Percentiles rank a stretch among this genome's conserved stretches.
These are phyloP conservation scores for Campodea augens DNA, from an alignment of 1,140 invertebrate genomes.

Conservation along the genomic window DNA sequence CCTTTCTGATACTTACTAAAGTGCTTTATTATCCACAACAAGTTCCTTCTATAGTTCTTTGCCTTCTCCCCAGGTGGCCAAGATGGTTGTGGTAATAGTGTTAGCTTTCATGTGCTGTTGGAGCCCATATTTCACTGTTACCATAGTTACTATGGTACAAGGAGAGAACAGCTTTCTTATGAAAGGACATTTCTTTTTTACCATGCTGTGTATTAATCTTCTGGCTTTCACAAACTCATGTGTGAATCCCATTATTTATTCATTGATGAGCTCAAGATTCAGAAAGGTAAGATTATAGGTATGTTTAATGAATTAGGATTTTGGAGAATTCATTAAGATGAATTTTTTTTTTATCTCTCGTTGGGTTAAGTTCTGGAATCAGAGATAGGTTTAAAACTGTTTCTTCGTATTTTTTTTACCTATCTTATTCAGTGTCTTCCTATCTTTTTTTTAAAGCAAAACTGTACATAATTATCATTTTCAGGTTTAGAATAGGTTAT, in stretches of 20 bases:
- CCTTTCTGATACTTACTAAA: too few species aligned
- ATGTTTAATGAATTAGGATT: conserved; percentile 19
- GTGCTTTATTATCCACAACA: too few species aligned
- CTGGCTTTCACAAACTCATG: conserved; percentile 29
- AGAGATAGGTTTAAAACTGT: too few species aligned
- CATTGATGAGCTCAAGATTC: conserved; percentile 27
- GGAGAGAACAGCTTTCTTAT: conserved; percentile 22
- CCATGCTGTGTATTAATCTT: conserved; percentile 28
- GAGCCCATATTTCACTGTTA: conserved; percentile 28
- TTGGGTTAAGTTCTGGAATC: background rate
- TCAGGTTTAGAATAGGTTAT: too few species aligned
- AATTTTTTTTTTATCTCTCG: background rate
- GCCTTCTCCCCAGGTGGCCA: conserved; percentile 18
- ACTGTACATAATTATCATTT: too few species aligned
- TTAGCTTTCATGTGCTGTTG: conserved; percentile 25
- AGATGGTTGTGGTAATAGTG: conserved; percentile 27
- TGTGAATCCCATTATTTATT: conserved; percentile 29
- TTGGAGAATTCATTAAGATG: background rate
- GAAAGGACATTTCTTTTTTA: conserved; percentile 26
- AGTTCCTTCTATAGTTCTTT: too few species aligned
- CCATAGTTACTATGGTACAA: conserved; percentile 24
- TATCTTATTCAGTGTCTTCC: too few species aligned
- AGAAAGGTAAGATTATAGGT: conserved; percentile 11
- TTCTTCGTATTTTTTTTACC: too few species aligned
- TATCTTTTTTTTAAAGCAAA: too few species aligned